These are phyloP conservation scores for Mola mola DNA, from an alignment of 2,113 vertebrate species.

Conservation along the genomic window DNA sequence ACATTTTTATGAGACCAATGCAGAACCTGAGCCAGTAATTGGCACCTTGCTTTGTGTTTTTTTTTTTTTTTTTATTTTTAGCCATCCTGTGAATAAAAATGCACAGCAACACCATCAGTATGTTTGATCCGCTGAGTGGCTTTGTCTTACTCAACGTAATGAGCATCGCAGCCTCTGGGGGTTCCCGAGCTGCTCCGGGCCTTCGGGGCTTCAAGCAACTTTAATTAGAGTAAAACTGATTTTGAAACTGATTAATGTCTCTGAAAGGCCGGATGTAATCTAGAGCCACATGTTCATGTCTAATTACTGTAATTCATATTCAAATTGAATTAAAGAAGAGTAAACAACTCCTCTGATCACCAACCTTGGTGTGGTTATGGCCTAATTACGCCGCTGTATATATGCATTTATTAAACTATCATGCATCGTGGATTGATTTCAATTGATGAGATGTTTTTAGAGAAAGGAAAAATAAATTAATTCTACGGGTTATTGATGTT, in stretches of 20 bases:
- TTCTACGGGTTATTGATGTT: conserved; percentile 44
- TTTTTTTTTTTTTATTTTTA: conserved; percentile 25
- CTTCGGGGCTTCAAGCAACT: background rate
- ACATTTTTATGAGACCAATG: conserved; percentile 64
- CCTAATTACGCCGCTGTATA: background rate
- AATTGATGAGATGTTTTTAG: background rate
- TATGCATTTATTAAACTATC: background rate
- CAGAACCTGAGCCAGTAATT: conserved; percentile 62
- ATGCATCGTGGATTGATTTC: conserved; percentile 20
- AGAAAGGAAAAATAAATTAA: conserved; percentile 34
- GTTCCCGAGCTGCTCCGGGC: background rate
- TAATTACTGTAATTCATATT: conserved; percentile 32
- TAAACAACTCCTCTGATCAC: conserved; percentile 8
- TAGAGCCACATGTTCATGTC: background rate
- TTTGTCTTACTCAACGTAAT: conserved; percentile 15
- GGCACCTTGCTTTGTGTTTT: conserved; percentile 57
- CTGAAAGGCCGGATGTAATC: conserved; percentile 18
- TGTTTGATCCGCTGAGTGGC: background rate
- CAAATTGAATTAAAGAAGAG: conserved; percentile 32
- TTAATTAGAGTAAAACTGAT: conserved; percentile 2
- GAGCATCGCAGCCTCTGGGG: background rate
- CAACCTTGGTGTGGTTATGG: background rate
- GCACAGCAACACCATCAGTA: conserved; percentile 1
- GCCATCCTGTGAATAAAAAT: conserved; percentile 7
- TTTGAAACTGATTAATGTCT: background rate